phyloP scores from a whole-genome alignment of 2,113 vertebrate species.

The Centropristis striata region DNA sequence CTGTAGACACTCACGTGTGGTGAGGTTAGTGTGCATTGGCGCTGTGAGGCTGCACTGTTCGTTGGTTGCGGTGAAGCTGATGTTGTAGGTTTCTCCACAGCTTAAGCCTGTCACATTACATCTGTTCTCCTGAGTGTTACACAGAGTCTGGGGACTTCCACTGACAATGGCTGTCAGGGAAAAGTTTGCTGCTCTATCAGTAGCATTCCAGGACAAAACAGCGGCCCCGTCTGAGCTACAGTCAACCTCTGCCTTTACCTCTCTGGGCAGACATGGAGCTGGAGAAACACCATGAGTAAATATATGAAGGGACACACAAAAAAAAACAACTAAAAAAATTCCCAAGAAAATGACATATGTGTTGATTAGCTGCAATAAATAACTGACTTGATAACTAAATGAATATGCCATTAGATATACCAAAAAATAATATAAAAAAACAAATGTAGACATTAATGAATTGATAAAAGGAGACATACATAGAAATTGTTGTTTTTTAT shows the following conservation, averaged over 20 bases:
- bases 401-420: too few relatives aligned
- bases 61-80: constrained; percentile 76
- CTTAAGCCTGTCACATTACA: constrained; percentile 72
- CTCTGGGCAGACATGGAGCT: constrained; percentile 81
- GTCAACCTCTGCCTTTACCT: constrained; percentile 49
- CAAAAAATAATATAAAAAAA: too few relatives aligned
- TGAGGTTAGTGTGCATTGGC: constrained; percentile 51
- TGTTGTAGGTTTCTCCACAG: constrained; percentile 79
- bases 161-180: constrained; percentile 60
- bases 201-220: constrained; percentile 73
- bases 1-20: constrained; percentile 73
- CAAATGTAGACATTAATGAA: too few relatives aligned
- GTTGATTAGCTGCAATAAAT: too few relatives aligned
- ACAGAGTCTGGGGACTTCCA: constrained; percentile 65
- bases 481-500: too few relatives aligned
- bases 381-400: too few relatives aligned
- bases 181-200: constrained; percentile 65
- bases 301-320: not conserved
- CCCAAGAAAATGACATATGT: not conserved
- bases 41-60: constrained; percentile 68
- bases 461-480: too few relatives aligned
- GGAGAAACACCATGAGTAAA: not conserved
- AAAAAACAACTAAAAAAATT: too few relatives aligned
- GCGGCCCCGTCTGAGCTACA: constrained; percentile 68
- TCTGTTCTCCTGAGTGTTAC: constrained; percentile 63